A percentile compares a stretch with the other conserved stretches of the same genome.
Evolutionary conservation across 2,113 vertebrate genomes (phyloP).

Genomic region (Rhombomys opimus): DNA sequence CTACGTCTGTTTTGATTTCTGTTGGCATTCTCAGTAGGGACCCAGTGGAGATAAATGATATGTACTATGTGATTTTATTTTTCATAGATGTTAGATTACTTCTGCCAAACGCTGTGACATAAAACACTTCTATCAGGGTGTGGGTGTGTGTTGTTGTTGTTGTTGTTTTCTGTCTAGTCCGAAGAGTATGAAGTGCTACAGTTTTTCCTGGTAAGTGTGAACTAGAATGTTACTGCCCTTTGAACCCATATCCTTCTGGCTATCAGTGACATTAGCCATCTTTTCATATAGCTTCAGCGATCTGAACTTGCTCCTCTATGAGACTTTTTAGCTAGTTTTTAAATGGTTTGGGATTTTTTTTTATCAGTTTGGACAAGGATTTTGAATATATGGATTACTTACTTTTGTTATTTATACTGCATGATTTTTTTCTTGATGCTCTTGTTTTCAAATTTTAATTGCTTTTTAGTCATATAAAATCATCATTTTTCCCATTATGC

Average conservation of each 20-base stretch:
- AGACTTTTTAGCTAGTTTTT: background rate
- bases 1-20: conserved; percentile 47
- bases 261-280: background rate
- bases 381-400: background rate
- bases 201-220: conserved; percentile 22
- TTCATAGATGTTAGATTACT: background rate
- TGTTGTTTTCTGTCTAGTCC: background rate
- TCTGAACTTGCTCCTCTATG: background rate
- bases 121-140: background rate
- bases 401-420: background rate
- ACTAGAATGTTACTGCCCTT: background rate
- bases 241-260: conserved; percentile 20
- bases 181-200: background rate
- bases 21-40: background rate
- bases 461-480: background rate
- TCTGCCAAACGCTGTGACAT: background rate
- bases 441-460: background rate
- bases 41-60: conserved; percentile 26
- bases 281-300: background rate
- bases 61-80: background rate
- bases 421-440: background rate
- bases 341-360: background rate
- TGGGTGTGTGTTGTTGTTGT: background rate
- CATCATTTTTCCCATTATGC: background rate
- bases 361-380: background rate